A percentile compares a stretch with the other conserved stretches of the same genome.
Evolutionary conservation across 2,113 vertebrate species (phyloP).

Genomic region (Rhinolophus ferrumequinum): DNA sequence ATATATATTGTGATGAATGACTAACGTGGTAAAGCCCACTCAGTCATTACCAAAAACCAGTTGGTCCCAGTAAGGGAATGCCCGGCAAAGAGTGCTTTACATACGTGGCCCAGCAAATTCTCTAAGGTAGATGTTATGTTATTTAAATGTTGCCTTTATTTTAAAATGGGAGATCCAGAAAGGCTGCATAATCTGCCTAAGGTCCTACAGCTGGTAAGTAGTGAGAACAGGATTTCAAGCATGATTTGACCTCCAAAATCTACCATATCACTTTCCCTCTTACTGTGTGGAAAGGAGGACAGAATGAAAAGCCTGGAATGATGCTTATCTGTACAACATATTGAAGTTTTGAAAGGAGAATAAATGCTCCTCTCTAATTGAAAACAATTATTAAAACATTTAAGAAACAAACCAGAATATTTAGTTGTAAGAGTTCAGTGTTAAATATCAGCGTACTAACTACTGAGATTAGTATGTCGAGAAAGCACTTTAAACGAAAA

Average conservation of each 20-base stretch:
- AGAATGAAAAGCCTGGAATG: neutral
- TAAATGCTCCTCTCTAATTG: neutral
- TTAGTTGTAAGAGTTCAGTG: neutral
- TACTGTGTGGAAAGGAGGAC: neutral
- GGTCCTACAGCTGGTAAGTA: neutral
- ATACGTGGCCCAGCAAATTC: neutral
- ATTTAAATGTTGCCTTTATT: neutral
- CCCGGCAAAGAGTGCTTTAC: neutral
- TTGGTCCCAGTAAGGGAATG: no score
- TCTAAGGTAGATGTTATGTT: neutral
- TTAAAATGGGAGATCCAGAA: neutral
- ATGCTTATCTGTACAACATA: neutral
- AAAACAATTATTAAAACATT: conserved; percentile 14
- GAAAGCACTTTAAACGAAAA: conserved; percentile 7
- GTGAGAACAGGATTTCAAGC: neutral
- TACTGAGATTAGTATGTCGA: neutral
- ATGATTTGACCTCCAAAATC: neutral
- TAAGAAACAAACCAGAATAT: conserved; percentile 27
- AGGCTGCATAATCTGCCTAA: neutral
- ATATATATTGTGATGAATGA: neutral
- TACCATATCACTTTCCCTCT: neutral
- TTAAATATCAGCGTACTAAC: conserved; percentile 16
- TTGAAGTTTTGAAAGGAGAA: conserved; percentile 2
- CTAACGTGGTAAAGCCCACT: neutral
- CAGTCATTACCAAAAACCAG: neutral